Conservation (phyloP, 2,113 vertebrate species). For the Dinomys branickii region DNA sequence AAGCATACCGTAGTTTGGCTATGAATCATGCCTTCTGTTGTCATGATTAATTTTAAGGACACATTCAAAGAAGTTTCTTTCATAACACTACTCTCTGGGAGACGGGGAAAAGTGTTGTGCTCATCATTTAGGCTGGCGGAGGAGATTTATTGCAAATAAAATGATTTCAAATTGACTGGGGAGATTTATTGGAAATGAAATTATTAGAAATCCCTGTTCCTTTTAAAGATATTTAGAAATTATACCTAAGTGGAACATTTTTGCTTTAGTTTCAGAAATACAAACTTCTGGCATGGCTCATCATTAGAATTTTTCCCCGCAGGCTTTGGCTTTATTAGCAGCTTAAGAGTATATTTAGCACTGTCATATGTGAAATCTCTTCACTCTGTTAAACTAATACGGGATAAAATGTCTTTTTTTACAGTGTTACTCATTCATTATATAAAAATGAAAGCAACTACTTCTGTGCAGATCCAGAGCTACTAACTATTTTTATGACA, state of each 20-base stretch:
- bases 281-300: slow-evolving; percentile 88
- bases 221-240: slow-evolving; percentile 86
- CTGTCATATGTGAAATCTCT: slow-evolving; percentile 88
- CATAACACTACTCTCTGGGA: slow-evolving; percentile 25
- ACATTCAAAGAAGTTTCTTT: slow-evolving; percentile 65
- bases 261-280: slow-evolving; percentile 86
- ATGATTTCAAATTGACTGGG: slow-evolving; percentile 84
- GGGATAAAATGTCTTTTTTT: slow-evolving; percentile 88
- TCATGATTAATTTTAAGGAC: slow-evolving; percentile 76
- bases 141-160: slow-evolving; percentile 79
- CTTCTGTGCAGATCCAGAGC: slow-evolving; percentile 84
- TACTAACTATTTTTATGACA: slow-evolving; percentile 88
- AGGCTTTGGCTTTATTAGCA: slow-evolving; percentile 89
- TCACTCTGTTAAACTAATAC: slow-evolving; percentile 89
- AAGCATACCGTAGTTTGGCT: slow-evolving; percentile 34
- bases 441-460: slow-evolving; percentile 87
- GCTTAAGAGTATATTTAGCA: slow-evolving; percentile 90
- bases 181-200: slow-evolving; percentile 86
- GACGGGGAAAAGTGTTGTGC: slow-evolving; percentile 15
- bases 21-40: slow-evolving; percentile 68
- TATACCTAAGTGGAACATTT: slow-evolving; percentile 87
- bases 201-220: slow-evolving; percentile 84
- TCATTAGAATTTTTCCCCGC: slow-evolving; percentile 86
- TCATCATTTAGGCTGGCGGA: slow-evolving; percentile 65
- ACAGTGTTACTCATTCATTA: slow-evolving; percentile 88